Percentiles rank a stretch among this genome's conserved stretches.
These are phyloP conservation scores for Pempheris klunzingeri DNA, from an alignment of 2,797 vertebrate genomes.

Conservation along the genomic window DNA sequence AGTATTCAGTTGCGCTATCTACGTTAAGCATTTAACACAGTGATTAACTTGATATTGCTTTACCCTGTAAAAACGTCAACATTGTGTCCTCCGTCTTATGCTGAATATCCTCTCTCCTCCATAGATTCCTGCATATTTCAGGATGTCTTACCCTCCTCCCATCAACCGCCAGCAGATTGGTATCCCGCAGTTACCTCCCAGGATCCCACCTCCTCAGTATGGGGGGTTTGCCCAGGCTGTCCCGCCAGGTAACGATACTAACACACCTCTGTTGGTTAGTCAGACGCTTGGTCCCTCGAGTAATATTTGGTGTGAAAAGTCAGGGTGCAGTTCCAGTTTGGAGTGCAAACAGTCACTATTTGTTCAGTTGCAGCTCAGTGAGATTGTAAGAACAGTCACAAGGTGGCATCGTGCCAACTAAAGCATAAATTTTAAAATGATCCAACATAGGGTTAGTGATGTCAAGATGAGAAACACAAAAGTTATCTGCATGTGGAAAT, in stretches of 20 bases:
- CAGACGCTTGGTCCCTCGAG: background rate
- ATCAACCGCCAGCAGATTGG: conserved; percentile 95
- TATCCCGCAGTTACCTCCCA: conserved; percentile 89
- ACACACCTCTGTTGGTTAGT: no score
- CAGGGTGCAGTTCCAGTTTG: background rate
- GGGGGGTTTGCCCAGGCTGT: conserved; percentile 93
- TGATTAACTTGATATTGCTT: background rate
- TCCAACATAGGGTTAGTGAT: no score
- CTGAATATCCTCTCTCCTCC: background rate
- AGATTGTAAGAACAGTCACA: no score
- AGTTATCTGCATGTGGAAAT: background rate
- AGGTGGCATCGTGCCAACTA: background rate
- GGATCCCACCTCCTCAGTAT: conserved; percentile 97
- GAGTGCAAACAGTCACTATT: background rate
- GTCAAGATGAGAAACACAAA: background rate
- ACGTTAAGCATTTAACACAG: background rate
- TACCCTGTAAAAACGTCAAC: background rate
- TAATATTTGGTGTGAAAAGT: background rate
- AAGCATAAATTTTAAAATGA: no score
- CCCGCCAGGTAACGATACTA: conserved; percentile 78
- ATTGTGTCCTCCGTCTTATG: background rate
- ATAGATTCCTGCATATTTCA: conserved; percentile 54
- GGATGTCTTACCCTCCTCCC: conserved; percentile 98
- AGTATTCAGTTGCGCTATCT: background rate
- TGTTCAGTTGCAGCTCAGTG: background rate